Base-by-base conservation (phyloP, 2,888 invertebrate genomes). In the Cetonia aurata region DNA sequence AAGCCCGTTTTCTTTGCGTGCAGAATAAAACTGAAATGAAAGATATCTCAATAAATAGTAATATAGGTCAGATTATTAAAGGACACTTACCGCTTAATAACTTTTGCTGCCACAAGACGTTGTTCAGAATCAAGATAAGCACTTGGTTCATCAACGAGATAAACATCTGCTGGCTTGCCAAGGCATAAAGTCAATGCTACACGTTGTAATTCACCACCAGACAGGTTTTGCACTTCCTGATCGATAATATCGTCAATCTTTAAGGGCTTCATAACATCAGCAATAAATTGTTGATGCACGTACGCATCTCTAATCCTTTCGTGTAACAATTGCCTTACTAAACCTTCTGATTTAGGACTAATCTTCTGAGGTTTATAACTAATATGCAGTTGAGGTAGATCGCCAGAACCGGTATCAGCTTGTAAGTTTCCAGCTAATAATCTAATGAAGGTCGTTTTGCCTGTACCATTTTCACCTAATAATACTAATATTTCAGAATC, bases 301-400 rank as follows among this genome's bases (percentile, higher is more conserved):
- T 98, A 99, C 15, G 99, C 96, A 86, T 99, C 99, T 72, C 98
- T 90, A 79, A 99, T 98, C 85, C 98, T 98, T 71, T 99, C 98
- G 80, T 98, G 97, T 73, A 99, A 87, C 80, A 99, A 86, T 81
- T 94, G 93, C 56, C 97, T 90, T 3, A 99, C 99, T 72, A 94
- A 89, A 52, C 97, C 96, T 82, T 95, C 94, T 69, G 95, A 96
- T 86, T 97, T 99, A 3, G 99, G 99, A 76, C 98, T 98, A 84
- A 99, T 99, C 86, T 99, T 99, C 88, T 99, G 99, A 53, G 99
- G 99, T 86, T 99, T 99, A 89, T 99, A 99, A 85, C 98, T 99
- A 83, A 99, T 98, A 85, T 98, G 96, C 75, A 99, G 86, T 79
- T 94, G 92, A 0, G 99, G 99, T 72, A 96, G 87, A 75, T 91